A percentile compares a stretch with the other conserved stretches of the same genome.
Conservation (phyloP, 2,113 vertebrate genomes). For the Anhinga anhinga region DNA sequence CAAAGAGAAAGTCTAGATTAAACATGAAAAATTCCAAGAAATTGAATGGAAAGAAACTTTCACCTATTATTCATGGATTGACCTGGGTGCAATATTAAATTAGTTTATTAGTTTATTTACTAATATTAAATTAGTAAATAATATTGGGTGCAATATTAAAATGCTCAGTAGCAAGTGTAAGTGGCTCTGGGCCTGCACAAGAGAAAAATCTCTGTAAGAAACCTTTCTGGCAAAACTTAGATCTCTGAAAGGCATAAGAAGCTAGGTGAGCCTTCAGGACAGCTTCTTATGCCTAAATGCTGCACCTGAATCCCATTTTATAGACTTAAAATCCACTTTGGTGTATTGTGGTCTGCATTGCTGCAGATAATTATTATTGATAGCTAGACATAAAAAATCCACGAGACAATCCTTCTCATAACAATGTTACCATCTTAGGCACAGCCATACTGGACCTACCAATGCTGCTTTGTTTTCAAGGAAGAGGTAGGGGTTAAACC, state of each 20-base stretch:
- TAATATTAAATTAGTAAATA: no score
- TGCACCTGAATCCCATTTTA: not conserved
- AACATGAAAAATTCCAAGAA: not conserved
- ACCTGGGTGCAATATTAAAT: not conserved
- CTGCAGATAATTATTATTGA: not conserved
- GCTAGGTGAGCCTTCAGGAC: not conserved
- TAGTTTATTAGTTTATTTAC: no score
- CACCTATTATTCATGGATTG: not conserved
- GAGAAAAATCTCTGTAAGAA: not conserved
- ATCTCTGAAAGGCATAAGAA: not conserved
- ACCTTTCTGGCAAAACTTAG: not conserved
- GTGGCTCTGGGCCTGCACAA: not conserved
- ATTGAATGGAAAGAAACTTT: not conserved
- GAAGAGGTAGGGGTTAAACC: not conserved
- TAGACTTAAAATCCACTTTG: not conserved
- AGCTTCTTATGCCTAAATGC: not conserved
- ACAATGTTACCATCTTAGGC: not conserved
- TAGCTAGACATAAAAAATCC: not conserved
- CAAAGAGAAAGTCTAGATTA: not conserved
- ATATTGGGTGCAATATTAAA: not conserved
- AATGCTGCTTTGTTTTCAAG: not conserved
- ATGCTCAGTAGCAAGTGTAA: not conserved
- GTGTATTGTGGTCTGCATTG: not conserved
- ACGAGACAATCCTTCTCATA: not conserved
- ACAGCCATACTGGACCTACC: not conserved